These are phyloP conservation scores for Propsilocerus akamusi DNA, from an alignment of 1,140 invertebrate genomes.

Conservation along the genomic window DNA sequence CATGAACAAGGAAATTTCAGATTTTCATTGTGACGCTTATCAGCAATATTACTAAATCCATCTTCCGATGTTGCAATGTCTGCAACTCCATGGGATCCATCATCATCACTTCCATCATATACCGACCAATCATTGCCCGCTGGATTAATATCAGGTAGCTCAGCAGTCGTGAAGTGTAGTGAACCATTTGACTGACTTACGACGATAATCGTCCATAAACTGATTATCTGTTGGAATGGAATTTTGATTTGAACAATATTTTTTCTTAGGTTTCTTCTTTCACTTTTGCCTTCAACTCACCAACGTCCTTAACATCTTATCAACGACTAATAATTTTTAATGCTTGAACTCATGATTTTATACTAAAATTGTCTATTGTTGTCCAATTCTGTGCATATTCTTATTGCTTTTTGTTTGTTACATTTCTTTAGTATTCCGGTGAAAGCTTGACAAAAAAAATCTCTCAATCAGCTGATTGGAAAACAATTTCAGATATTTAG, in stretches of 20 bases:
- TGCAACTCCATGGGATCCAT: too few species aligned
- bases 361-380: background rate
- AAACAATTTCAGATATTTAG: background rate
- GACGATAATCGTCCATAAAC: background rate
- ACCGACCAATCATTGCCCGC: too few species aligned
- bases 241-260: background rate
- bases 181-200: background rate
- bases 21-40: too few species aligned
- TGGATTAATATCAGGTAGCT: background rate
- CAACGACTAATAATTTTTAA: background rate
- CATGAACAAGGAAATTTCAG: background rate
- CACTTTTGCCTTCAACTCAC: too few species aligned
- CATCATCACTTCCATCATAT: too few species aligned
- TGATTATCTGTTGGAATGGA: background rate
- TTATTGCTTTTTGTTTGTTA: background rate
- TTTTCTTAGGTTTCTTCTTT: too few species aligned
- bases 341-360: background rate
- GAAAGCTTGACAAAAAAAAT: background rate
- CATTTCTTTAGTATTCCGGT: background rate
- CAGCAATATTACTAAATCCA: background rate
- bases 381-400: background rate
- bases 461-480: background rate
- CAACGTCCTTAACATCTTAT: background rate
- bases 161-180: background rate
- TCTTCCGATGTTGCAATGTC: background rate